A percentile compares a stretch with the other conserved stretches of the same genome.
These are phyloP conservation scores for Sebastes itinus DNA, from an alignment of 2,797 vertebrate species.

Conservation along the genomic window DNA sequence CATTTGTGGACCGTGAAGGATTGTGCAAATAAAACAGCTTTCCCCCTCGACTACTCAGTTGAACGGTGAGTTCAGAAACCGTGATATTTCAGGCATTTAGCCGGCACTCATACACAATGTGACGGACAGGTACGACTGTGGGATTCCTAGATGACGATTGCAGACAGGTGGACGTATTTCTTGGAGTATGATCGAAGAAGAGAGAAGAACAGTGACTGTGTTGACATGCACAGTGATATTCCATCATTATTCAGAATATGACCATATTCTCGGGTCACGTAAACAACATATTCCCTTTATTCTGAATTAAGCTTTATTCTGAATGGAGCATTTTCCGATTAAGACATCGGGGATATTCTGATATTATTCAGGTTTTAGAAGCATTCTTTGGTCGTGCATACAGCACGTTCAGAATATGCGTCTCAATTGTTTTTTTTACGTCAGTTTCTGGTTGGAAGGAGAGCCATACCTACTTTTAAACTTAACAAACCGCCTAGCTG, in stretches of 20 bases:
- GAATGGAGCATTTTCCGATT: not conserved
- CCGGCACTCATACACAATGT: not conserved
- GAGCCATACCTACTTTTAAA: not conserved
- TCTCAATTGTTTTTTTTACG: not conserved
- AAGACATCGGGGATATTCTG: not conserved
- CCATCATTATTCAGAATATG: no score
- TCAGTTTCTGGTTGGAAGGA: not conserved
- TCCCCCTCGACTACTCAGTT: not conserved
- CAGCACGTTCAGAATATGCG: not conserved
- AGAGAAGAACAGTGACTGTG: no score
- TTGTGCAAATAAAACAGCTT: conserved; percentile 9
- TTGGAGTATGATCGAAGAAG: not conserved
- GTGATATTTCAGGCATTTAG: not conserved
- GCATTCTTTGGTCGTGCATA: no score
- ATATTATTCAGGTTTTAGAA: not conserved
- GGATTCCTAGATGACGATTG: not conserved
- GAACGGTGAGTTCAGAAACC: conserved; percentile 64
- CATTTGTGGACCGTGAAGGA: conserved; percentile 15
- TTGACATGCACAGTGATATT: no score
- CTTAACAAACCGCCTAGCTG: no score
- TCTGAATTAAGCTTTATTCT: not conserved
- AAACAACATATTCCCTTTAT: not conserved
- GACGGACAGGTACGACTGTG: not conserved
- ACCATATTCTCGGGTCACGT: no score
- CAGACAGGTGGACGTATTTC: not conserved